phyloP scores from a whole-genome alignment of 2,797 vertebrate species.

The Anguilla anguilla region DNA sequence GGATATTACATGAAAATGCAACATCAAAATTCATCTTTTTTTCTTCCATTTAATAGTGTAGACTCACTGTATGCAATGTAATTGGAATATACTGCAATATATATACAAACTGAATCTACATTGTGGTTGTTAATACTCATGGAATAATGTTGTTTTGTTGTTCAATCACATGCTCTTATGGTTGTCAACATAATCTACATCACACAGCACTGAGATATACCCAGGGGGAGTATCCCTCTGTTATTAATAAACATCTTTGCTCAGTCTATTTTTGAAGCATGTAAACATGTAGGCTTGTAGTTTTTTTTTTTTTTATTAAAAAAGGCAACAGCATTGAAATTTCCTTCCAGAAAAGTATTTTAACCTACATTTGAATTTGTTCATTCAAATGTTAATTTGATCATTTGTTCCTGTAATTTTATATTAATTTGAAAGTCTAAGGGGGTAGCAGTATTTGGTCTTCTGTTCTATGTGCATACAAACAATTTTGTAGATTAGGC shows the following conservation, averaged over 20 bases:
- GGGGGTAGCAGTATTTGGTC: background rate
- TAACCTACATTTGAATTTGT: background rate
- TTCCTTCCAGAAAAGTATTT: background rate
- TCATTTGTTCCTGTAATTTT: background rate
- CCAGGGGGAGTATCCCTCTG: slow-evolving; percentile 27
- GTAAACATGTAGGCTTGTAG: slow-evolving; percentile 23
- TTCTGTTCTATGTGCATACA: background rate
- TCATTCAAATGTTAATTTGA: background rate
- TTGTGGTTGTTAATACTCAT: slow-evolving; percentile 43
- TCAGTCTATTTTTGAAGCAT: slow-evolving; percentile 27
- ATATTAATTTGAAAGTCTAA: background rate
- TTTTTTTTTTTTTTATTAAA: background rate
- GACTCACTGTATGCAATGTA: background rate
- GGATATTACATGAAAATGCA: background rate
- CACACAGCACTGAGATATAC: background rate
- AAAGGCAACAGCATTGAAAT: no score
- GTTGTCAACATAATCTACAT: background rate
- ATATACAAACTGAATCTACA: slow-evolving; percentile 38
- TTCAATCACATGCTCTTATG: slow-evolving; percentile 29
- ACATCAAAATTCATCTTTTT: background rate
- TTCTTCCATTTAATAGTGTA: background rate
- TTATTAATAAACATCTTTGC: slow-evolving; percentile 53
- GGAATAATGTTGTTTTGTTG: slow-evolving; percentile 39
- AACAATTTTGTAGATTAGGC: background rate
- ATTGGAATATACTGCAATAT: background rate